phyloP scores from a whole-genome alignment of 2,113 vertebrate genomes.

The Brachypodius melanocephalos region DNA sequence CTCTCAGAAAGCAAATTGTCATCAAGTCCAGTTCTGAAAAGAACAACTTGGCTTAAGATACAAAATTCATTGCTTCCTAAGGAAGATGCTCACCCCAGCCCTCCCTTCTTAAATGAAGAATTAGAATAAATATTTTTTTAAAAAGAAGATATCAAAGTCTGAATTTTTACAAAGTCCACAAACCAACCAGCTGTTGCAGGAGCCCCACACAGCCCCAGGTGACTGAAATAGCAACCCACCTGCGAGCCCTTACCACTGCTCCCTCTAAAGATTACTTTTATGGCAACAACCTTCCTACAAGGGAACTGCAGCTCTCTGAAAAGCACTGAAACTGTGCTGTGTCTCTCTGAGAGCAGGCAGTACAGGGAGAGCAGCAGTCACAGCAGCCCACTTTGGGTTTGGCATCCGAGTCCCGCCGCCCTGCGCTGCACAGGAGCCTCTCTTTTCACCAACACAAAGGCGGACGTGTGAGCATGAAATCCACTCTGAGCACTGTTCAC shows the following conservation, averaged over 20 bases:
- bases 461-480: conserved; percentile 45
- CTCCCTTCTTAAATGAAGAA: not conserved
- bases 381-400: not conserved
- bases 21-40: not conserved
- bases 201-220: not conserved
- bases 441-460: conserved; percentile 32
- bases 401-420: not conserved
- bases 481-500: conserved; percentile 3
- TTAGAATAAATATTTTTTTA: not conserved
- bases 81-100: not conserved
- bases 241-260: rapidly evolving
- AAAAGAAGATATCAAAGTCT: not conserved
- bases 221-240: not conserved
- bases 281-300: not conserved
- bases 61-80: not conserved
- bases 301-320: not conserved
- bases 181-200: not conserved
- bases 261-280: not conserved
- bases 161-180: not conserved
- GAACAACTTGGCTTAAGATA: not conserved
- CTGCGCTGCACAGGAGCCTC: not conserved
- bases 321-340: not conserved
- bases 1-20: not conserved
- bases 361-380: rapidly evolving
- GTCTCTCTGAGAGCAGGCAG: not conserved